These are phyloP conservation scores for Thermophis baileyi DNA, from an alignment of 2,113 vertebrate species.

Conservation along the genomic window DNA sequence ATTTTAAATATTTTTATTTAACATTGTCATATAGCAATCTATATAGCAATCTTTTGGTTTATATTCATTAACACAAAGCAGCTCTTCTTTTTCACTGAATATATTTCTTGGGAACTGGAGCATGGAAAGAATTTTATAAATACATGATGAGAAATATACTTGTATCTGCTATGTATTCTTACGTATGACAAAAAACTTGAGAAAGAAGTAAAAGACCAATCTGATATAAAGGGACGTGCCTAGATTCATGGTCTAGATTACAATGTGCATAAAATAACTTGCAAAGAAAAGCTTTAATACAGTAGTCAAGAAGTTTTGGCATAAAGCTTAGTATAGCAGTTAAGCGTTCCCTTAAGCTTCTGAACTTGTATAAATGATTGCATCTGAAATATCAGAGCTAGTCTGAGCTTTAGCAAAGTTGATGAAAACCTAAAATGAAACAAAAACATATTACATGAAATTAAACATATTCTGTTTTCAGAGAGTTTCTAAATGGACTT, in stretches of 20 bases:
- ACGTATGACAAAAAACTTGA: background rate
- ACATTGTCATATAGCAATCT: slow-evolving; percentile 35
- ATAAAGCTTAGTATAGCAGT: slow-evolving; percentile 55
- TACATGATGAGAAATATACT: background rate
- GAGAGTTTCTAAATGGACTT: background rate
- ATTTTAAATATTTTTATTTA: slow-evolving; percentile 49
- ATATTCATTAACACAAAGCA: background rate
- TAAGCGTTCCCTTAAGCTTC: slow-evolving; percentile 53
- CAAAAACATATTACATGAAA: slow-evolving; percentile 32
- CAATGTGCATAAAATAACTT: slow-evolving; percentile 31
- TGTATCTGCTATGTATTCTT: background rate
- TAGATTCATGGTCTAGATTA: slow-evolving; percentile 24
- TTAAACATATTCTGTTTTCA: background rate
- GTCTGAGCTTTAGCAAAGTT: slow-evolving; percentile 88
- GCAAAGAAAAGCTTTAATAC: slow-evolving; percentile 34
- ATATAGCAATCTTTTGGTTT: slow-evolving; percentile 26
- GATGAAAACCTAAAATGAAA: slow-evolving; percentile 86
- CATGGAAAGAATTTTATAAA: background rate
- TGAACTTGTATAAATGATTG: slow-evolving; percentile 29
- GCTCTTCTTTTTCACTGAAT: background rate
- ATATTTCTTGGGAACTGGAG: background rate
- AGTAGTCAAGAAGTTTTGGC: no score
- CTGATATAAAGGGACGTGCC: slow-evolving; percentile 35
- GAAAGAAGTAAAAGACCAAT: slow-evolving; percentile 28
- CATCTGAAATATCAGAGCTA: slow-evolving; percentile 46